Base-by-base conservation (phyloP, 2,797 vertebrate genomes). In the Novumbra hubbsi region DNA sequence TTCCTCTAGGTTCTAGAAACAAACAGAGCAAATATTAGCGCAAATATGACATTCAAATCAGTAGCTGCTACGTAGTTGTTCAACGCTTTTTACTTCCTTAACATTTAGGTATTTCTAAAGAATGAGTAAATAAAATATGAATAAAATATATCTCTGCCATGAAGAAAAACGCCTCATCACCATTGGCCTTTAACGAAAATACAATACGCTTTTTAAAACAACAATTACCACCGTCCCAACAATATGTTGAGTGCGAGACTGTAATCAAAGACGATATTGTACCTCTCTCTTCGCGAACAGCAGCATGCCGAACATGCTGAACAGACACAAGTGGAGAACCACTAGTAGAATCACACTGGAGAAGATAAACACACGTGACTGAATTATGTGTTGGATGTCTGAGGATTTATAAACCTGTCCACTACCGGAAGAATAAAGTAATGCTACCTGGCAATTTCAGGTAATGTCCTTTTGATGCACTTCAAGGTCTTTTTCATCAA, bases 401-500 rank as follows among this genome's bases (percentile, higher is more conserved):
- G 11, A 12, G 41, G 41, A 45, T 45, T 45, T 14, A 45, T 7
- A 45, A 45, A 3, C 1, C 8, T 0, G 41, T 45, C 2, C 2
- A 45, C 41, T 45, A 14, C 6, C 9, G n/a, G 8, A n/a, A 48
- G 2, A 50, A 70, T 24, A 21, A n/a, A n/a, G 15, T 49, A 16
- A 19, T 16, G 24, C 30, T 76, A 94, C 94, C 94, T 95, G 14
- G 91, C 88, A 88, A 95, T 94, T 76, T 95, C 93, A 2, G 93
- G 93, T 77, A 95, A 78, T 0, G 94, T 94, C 66, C 91, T 91
- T 66, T 92, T 83, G 68, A 95, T 87, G 16, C 94, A 93, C 80
- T 95, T 95, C 71, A 95, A 83, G 0, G 93, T 95, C 87, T 95
- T 95, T 84, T 95, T 95, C 94, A 95, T 95, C 87, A 95, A 90